Evolutionary conservation across 2,888 invertebrate genomes (phyloP), one percentile per base, ranked within the genome.

Genomic region (Lycophotia porphyrea): DNA sequence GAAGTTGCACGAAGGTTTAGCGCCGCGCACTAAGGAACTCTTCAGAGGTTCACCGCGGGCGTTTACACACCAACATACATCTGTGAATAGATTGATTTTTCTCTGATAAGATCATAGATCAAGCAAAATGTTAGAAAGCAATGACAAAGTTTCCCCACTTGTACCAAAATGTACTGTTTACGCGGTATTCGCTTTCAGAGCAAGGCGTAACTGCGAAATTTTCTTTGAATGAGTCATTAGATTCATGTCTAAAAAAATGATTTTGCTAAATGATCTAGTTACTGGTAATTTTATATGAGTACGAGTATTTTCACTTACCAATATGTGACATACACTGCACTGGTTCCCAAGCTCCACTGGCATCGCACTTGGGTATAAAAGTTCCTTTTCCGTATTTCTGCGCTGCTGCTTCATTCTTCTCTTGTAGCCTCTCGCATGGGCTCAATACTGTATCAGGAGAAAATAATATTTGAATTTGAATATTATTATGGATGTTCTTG

Each of bases 41-140:
- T 98, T 98, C 3, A 98, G 94, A 0, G 98, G 98, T 84, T 98
- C 98, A 0, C 98, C 98, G 85, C 98, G 97, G 52, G 97, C 97
- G 88, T 98, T 98, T 3, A 98, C 98, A 92, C 98, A 98, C 98
- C 98, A 98, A 89, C 98, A 98, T 0, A 98, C 98, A 7, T 98
- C 98, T 90, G 97, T 96, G 80, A 75, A 65, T 21, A 21, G 0
- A 52, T 24, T 21, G 8, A 63, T 15, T 36, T 24, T 31, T 55
- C 34, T 21, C 11, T 21, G 65, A 58, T 36, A 0, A 73, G 13
- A 63, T 47, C 21, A 34, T 60, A 31, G 21, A 34, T 36, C n/a
- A 18, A 36, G 27, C 11, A 24, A 47, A 27, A 42, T 9, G 1
- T 36, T 42, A 9, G 13, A n/a, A 15, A 15, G 5, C 15, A 47